Conservation (phyloP, 2,797 vertebrate species). For the Crocidura indochinensis region DNA sequence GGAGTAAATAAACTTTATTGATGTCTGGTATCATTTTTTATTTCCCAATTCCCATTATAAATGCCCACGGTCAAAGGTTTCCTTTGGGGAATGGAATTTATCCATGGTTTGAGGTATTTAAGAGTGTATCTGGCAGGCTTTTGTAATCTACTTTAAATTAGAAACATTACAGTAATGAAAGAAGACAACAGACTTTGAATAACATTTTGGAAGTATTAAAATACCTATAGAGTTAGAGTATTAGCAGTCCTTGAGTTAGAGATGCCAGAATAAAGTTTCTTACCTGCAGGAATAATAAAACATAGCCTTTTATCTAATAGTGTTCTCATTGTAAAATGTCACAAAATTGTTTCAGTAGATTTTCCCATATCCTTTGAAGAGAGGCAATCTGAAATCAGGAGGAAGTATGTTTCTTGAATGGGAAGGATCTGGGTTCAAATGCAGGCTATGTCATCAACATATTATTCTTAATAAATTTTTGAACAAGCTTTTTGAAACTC, state of each 20-base stretch:
- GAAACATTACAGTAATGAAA: constrained; percentile 76
- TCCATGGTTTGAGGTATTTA: constrained; percentile 72
- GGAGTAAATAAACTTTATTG: background rate
- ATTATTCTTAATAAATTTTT: background rate
- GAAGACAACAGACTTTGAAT: constrained; percentile 58
- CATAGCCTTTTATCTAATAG: background rate
- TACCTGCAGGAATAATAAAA: constrained; percentile 55
- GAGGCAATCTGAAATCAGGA: constrained; percentile 7
- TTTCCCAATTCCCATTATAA: background rate
- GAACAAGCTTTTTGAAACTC: background rate
- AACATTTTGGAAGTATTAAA: constrained; percentile 63
- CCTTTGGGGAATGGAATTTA: background rate
- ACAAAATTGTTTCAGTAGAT: background rate
- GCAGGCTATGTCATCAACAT: background rate
- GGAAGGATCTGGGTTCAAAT: background rate
- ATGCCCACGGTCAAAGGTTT: background rate
- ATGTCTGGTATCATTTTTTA: constrained; percentile 7
- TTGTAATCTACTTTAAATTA: constrained; percentile 64
- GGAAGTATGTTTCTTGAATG: background rate
- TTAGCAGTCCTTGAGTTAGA: constrained; percentile 52
- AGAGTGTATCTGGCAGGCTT: constrained; percentile 74
- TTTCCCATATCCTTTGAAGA: constrained; percentile 10
- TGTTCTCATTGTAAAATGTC: background rate
- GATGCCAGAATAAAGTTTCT: constrained; percentile 53
- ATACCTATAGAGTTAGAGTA: constrained; percentile 36